Percentiles rank a stretch among this genome's conserved stretches.
Evolutionary conservation across 2,797 vertebrate species (phyloP).

Genomic region (Aotus griseimembra): DNA sequence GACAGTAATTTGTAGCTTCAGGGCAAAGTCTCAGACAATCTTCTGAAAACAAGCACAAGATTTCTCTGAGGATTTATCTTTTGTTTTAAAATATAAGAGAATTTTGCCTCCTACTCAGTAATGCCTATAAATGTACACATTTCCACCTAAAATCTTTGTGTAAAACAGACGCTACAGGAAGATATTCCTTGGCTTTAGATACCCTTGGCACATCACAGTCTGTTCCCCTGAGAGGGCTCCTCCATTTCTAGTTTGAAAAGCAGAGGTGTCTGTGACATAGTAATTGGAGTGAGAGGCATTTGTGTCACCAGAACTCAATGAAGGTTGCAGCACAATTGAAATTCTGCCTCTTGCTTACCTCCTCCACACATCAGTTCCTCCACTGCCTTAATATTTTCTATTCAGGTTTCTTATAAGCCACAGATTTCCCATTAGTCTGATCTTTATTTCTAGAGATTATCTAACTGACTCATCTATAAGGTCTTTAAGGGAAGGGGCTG

Average conservation of each 20-base stretch:
- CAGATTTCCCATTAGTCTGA: neutral
- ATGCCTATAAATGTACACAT: neutral
- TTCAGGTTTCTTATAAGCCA: neutral
- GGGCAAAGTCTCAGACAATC: neutral
- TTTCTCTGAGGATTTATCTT: neutral
- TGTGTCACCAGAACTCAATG: neutral
- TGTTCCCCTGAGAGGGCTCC: neutral
- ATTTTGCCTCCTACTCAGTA: neutral
- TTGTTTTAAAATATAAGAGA: neutral
- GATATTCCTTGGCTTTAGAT: neutral
- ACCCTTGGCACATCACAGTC: neutral
- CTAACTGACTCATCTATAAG: neutral
- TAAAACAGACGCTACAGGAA: neutral
- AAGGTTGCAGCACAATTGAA: neutral
- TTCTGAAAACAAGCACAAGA: neutral
- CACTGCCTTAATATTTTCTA: neutral
- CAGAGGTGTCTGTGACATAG: neutral
- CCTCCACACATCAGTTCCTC: too few species aligned
- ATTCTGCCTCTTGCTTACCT: neutral
- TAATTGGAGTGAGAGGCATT: neutral
- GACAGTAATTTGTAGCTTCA: neutral
- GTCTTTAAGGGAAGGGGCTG: neutral
- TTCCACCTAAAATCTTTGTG: neutral
- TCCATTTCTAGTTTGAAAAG: neutral
- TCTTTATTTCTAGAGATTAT: neutral